Percentiles rank a stretch among this genome's conserved stretches.
Conservation (phyloP, 2,888 invertebrate species). For the Drosophila cognata region DNA sequence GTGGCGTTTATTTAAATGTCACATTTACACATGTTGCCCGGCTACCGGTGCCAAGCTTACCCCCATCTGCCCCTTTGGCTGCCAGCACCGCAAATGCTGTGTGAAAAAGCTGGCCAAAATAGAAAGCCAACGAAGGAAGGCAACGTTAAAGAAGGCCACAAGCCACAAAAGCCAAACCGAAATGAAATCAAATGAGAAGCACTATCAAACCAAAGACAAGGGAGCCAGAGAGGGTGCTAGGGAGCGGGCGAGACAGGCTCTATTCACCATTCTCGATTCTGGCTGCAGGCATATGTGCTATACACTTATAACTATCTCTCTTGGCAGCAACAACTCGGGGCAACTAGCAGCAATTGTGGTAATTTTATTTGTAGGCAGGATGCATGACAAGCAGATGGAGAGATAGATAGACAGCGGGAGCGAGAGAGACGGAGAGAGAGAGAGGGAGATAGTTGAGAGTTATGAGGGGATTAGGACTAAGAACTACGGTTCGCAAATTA, state of each 20-base stretch:
- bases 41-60: not conserved
- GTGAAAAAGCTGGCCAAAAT: slow-evolving; percentile 38
- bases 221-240: too few relatives aligned
- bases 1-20: slow-evolving; percentile 71
- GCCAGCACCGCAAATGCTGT: slow-evolving; percentile 47
- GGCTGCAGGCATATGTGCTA: slow-evolving; percentile 33
- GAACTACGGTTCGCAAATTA: slow-evolving; percentile 33
- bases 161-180: slow-evolving; percentile 64
- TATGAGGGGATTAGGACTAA: slow-evolving; percentile 1
- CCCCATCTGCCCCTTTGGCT: not conserved
- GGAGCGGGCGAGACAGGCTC: not conserved
- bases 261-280: not conserved
- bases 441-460: not conserved
- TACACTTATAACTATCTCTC: slow-evolving; percentile 10
- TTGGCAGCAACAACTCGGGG: slow-evolving; percentile 1
- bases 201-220: slow-evolving; percentile 13
- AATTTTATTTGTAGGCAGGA: slow-evolving; percentile 56
- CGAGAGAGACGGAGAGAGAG: not conserved
- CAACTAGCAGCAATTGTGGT: slow-evolving; percentile 52
- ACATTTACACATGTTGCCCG: slow-evolving; percentile 70
- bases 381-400: not conserved
- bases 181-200: slow-evolving; percentile 76
- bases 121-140: slow-evolving; percentile 12
- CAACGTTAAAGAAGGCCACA: slow-evolving; percentile 46
- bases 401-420: not conserved